Evolutionary conservation across 2,888 invertebrate genomes (phyloP), one percentile per base, ranked within the genome.

Genomic region (Patella ulyssiponensis): DNA sequence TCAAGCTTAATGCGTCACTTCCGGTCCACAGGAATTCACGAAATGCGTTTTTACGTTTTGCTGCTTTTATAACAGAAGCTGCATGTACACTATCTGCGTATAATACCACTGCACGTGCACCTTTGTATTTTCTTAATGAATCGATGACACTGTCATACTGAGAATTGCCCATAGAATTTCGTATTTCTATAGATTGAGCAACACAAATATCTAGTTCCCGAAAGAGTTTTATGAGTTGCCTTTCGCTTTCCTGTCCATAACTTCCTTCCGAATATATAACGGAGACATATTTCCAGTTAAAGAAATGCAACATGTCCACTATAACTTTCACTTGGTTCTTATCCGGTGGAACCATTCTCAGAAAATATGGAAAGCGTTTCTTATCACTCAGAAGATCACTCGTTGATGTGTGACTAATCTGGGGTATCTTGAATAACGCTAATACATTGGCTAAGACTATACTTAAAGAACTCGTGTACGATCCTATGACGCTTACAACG

Each of bases 281-380:
- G 72, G 95, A 95, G 73, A 96, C 94, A 90, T 95, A 95, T 17
- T 94, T 95, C 95, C 95, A 96, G 90, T 95, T 95, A 79, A 90
- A 90, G 77, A 87, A 82, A 2, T 76, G 74, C 52, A 90, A 69
- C 9, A 90, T 76, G 23, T 83, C 82, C 1, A 86, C 77, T 27
- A 90, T 88, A 3, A 85, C 86, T 75, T 83, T 80, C 27, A 86
- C 86, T 76, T 88, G 89, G 78, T 88, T 83, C n/a, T 80, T 75
- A 77, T 90, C 88, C 1, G 90, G 87, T 17, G 89, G 88, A 23
- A 88, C 84, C 84, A 88, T 88, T 15, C 90, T 77, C 81, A 89
- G 83, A 82, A 90, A 88, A 77, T 86, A 87, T 0, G 89, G 89
- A 70, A 84, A 89, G 54, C 83, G 79, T 9, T 74, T 80, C 76